A percentile compares a stretch with the other conserved stretches of the same genome.
Evolutionary conservation across 1,140 invertebrate species (phyloP).

Genomic region (Pinna nobilis): DNA sequence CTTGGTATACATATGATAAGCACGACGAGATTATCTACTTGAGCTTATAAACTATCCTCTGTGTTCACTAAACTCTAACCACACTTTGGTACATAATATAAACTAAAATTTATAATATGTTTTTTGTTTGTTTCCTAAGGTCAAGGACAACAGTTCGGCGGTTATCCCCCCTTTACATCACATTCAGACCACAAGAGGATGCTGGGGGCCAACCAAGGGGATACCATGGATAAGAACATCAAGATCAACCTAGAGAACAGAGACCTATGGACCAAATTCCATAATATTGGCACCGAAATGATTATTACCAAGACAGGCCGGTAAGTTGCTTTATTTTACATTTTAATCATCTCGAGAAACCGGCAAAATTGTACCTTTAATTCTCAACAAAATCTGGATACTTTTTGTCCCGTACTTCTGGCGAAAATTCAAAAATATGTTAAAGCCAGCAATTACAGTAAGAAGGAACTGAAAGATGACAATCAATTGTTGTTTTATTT

Average conservation of each 20-base stretch:
- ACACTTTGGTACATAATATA: conserved; percentile 1
- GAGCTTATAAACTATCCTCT: too few relatives aligned
- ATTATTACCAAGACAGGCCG: conserved; percentile 99
- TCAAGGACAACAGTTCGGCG: conserved; percentile 68
- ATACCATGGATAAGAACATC: conserved; percentile 68
- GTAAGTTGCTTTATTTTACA: conserved; percentile 80
- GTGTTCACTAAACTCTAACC: too few relatives aligned
- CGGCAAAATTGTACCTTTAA: too few relatives aligned
- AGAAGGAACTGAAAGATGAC: too few relatives aligned
- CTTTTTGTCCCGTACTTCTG: too few relatives aligned
- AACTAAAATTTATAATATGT: background rate
- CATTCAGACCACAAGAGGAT: conserved; percentile 60
- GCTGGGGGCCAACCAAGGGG: conserved; percentile 53
- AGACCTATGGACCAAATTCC: conserved; percentile 99
- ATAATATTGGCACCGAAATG: conserved; percentile 99
- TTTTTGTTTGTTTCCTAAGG: conserved; percentile 35
- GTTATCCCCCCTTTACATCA: conserved; percentile 61
- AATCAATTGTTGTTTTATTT: too few relatives aligned
- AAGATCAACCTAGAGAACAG: conserved; percentile 70
- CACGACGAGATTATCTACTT: too few relatives aligned
- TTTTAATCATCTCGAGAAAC: too few relatives aligned
- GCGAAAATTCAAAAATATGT: too few relatives aligned
- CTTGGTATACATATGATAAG: background rate
- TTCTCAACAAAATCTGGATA: too few relatives aligned
- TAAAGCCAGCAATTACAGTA: too few relatives aligned